phyloP scores from a whole-genome alignment of 2,113 vertebrate species.

The Ploceus nigricollis region DNA sequence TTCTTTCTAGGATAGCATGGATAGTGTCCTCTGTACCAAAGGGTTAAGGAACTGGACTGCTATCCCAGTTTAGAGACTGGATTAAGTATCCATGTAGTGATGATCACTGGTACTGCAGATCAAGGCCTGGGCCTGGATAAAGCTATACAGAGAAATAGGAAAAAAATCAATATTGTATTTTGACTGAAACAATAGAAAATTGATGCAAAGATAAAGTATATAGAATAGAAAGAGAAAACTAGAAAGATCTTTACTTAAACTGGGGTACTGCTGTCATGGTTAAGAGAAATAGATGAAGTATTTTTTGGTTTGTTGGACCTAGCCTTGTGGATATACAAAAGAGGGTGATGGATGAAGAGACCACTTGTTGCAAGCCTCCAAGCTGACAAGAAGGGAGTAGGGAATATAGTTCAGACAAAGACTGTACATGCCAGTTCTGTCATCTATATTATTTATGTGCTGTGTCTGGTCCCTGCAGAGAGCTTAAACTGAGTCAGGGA shows the following conservation, averaged over 20 bases:
- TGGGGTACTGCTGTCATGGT: background rate
- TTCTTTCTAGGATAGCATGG: background rate
- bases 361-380: background rate
- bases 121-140: background rate
- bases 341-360: constrained; percentile 17
- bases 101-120: background rate
- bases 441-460: constrained; percentile 1
- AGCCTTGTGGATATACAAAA: background rate
- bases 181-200: background rate
- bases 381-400: background rate
- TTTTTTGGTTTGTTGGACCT: background rate
- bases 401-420: constrained; percentile 35
- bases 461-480: constrained; percentile 17
- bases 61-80: background rate
- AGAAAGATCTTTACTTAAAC: background rate
- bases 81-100: background rate
- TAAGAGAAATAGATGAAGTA: background rate
- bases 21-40: background rate
- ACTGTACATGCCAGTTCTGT: constrained; percentile 17
- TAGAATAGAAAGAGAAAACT: background rate
- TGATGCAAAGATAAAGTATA: background rate
- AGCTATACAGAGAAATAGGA: background rate
- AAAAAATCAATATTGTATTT: background rate
- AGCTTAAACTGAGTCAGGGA: constrained; percentile 14
- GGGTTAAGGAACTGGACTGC: background rate